phyloP scores from a whole-genome alignment of 2,888 invertebrate genomes.

The Arctia plantaginis region DNA sequence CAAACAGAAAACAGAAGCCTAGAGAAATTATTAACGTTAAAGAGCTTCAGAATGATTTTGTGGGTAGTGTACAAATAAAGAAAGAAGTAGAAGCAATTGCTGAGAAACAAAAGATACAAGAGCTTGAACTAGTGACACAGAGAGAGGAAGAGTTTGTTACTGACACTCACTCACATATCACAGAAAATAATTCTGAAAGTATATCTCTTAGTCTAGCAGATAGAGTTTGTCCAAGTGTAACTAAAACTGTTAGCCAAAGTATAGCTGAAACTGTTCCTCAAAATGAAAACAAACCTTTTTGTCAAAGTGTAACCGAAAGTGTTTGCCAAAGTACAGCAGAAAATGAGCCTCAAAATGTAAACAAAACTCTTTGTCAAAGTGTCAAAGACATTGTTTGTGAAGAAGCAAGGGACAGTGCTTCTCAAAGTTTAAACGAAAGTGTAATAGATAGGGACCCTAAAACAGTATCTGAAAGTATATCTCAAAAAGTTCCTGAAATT shows the following conservation, averaged over 20 bases:
- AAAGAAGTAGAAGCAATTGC: conserved; percentile 62
- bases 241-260: background rate
- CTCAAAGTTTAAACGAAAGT: conserved; percentile 3
- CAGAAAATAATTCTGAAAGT: background rate
- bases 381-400: background rate
- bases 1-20: conserved; percentile 69
- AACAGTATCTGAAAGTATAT: background rate
- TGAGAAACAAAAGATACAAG: conserved; percentile 19
- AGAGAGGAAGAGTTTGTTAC: conserved; percentile 35
- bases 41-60: conserved; percentile 80
- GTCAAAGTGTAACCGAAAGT: background rate
- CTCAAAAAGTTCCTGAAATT: background rate
- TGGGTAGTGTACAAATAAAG: conserved; percentile 75
- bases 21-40: conserved; percentile 81
- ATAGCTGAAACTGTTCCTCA: background rate
- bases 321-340: no score
- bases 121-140: conserved; percentile 17
- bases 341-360: conserved; percentile 8
- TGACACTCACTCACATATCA: background rate
- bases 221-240: background rate
- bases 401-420: background rate
- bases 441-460: background rate
- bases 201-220: conserved; percentile 5
- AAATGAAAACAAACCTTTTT: background rate
- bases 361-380: background rate